These are phyloP conservation scores for Leiothrix lutea DNA, from an alignment of 2,113 vertebrate species.

Conservation along the genomic window DNA sequence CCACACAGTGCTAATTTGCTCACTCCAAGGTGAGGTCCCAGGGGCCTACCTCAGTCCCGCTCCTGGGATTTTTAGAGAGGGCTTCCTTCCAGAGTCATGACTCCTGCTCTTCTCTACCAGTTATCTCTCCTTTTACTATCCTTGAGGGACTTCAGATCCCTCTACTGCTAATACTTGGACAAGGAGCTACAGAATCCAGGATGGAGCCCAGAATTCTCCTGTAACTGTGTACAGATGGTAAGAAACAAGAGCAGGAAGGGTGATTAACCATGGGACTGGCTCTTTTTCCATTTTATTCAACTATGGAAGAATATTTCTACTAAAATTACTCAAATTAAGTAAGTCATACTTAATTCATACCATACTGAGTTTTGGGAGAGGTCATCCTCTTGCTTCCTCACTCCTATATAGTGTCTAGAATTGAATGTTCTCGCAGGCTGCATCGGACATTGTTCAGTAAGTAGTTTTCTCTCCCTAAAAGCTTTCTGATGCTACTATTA, in stretches of 20 bases:
- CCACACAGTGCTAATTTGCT: neutral
- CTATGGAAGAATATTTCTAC: neutral
- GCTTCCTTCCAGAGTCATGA: neutral
- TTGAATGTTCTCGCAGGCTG: neutral
- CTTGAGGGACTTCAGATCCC: neutral
- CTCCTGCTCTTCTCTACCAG: neutral
- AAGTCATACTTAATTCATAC: neutral
- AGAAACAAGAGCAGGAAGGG: neutral
- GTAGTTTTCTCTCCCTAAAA: neutral
- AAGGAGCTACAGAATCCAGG: neutral
- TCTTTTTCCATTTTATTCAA: neutral
- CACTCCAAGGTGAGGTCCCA: neutral
- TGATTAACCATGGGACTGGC: accelerated
- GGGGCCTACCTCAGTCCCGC: neutral
- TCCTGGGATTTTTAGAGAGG: neutral
- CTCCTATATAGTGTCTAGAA: neutral
- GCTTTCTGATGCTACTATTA: neutral
- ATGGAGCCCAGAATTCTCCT: neutral
- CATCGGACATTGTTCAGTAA: neutral
- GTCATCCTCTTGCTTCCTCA: neutral
- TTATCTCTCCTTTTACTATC: neutral
- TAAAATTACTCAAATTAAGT: neutral
- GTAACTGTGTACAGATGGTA: neutral
- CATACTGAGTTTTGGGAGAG: neutral
- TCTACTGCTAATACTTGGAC: neutral